Conservation (phyloP, 2,888 invertebrate genomes). For the Amphimallon solstitiale region DNA sequence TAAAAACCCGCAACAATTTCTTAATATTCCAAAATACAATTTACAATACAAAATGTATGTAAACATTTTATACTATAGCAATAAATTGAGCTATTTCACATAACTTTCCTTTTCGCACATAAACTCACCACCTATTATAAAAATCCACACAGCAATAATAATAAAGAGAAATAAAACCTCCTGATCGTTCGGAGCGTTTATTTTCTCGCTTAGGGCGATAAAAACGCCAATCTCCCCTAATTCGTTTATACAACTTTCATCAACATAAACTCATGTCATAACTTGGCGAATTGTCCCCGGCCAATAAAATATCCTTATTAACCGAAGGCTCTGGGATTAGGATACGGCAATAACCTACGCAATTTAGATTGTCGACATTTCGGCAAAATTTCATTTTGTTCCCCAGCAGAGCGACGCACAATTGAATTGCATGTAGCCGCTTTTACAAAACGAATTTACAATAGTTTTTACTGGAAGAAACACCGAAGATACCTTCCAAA, state of each 20-base stretch:
- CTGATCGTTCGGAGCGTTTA: constrained; percentile 24
- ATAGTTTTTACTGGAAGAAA: no score
- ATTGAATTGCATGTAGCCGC: constrained; percentile 17
- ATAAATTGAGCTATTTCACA: no score
- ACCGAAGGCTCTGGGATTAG: constrained; percentile 27
- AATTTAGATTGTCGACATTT: constrained; percentile 29
- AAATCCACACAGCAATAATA: constrained; percentile 31
- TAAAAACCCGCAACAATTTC: no score
- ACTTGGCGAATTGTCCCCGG: constrained; percentile 32
- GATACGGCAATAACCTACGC: constrained; percentile 31
- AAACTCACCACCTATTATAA: constrained; percentile 12
- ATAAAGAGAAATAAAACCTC: constrained; percentile 30
- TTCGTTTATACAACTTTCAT: constrained; percentile 41
- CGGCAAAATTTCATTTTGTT: constrained; percentile 18
- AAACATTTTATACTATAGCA: no score
- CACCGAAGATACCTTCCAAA: no score
- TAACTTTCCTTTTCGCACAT: no score
- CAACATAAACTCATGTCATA: constrained; percentile 35
- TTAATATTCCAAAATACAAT: no score
- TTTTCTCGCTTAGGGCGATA: constrained; percentile 36
- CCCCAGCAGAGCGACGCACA: neutral
- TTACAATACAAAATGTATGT: no score
- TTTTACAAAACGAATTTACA: no score
- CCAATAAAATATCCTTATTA: constrained; percentile 38
- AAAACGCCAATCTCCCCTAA: constrained; percentile 38